Evolutionary conservation across 2,113 vertebrate species (phyloP).

Genomic region (Ptilonorhynchus violaceus): DNA sequence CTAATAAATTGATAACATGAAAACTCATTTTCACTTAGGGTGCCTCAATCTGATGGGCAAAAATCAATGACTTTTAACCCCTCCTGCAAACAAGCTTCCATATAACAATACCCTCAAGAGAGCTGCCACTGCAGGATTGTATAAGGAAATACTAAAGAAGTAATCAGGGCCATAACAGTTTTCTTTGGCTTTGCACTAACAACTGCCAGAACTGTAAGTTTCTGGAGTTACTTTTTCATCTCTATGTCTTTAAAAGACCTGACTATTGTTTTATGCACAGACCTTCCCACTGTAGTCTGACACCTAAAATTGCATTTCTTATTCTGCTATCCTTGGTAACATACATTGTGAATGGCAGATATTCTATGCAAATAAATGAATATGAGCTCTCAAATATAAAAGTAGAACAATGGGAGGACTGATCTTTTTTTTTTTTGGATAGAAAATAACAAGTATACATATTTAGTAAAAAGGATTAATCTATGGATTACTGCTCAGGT

Average conservation of each 20-base stretch:
- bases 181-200: background rate
- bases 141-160: background rate
- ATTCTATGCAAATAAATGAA: background rate
- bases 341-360: background rate
- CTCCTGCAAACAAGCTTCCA: background rate
- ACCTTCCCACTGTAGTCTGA: background rate
- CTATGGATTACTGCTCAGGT: background rate
- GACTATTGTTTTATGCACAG: background rate
- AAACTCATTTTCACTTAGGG: background rate
- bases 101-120: background rate
- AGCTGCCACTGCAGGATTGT: background rate
- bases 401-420: background rate
- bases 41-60: background rate
- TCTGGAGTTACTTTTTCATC: background rate
- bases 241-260: background rate
- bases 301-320: background rate
- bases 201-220: background rate
- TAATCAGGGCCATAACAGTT: background rate
- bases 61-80: background rate
- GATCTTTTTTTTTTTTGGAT: background rate
- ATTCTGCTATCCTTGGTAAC: background rate
- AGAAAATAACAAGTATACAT: background rate
- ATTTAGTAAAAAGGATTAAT: background rate
- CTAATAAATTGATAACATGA: background rate
- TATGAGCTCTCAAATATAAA: background rate